A percentile compares a stretch with the other conserved stretches of the same genome.
phyloP scores from a whole-genome alignment of 2,888 invertebrate genomes.

The Zelleria hepariella region DNA sequence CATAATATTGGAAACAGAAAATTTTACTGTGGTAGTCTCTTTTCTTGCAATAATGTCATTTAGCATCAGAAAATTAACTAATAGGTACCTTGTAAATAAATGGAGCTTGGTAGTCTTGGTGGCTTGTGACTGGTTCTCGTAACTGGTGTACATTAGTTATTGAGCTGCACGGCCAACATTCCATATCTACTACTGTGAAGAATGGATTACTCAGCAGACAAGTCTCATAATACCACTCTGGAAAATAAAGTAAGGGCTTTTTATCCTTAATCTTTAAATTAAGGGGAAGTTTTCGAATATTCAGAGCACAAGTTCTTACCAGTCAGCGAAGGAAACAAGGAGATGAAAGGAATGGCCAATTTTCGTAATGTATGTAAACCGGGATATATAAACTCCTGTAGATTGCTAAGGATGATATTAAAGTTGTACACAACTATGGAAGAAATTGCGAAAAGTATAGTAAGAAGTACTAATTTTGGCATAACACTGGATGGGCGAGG shows the following conservation, averaged over 20 bases:
- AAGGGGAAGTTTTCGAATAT: too few relatives aligned
- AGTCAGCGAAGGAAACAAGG: conserved; percentile 79
- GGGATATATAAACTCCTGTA: conserved; percentile 87
- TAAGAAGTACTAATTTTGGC: not conserved
- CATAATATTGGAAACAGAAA: too few relatives aligned
- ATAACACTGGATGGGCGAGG: not conserved
- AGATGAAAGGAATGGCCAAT: conserved; percentile 82
- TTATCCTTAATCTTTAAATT: too few relatives aligned
- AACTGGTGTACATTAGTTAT: conserved; percentile 78
- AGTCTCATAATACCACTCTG: conserved; percentile 87
- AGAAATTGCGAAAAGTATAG: conserved; percentile 16
- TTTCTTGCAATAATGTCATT: too few relatives aligned
- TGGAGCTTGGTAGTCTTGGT: conserved; percentile 50
- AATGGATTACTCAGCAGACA: conserved; percentile 88
- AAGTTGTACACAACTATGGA: conserved; percentile 60
- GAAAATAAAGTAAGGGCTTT: too few relatives aligned
- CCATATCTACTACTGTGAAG: conserved; percentile 85
- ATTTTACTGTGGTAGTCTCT: too few relatives aligned
- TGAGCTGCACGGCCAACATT: conserved; percentile 86
- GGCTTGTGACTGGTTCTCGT: conserved; percentile 59
- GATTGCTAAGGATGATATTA: conserved; percentile 77
- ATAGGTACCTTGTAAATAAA: conserved; percentile 68
- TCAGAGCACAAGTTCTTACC: conserved; percentile 67
- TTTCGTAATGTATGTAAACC: conserved; percentile 80
- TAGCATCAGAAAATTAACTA: not conserved